Evolutionary conservation across 2,888 invertebrate species (phyloP), one percentile per base, ranked within the genome.

Genomic region (Sphecodes monilicornis): DNA sequence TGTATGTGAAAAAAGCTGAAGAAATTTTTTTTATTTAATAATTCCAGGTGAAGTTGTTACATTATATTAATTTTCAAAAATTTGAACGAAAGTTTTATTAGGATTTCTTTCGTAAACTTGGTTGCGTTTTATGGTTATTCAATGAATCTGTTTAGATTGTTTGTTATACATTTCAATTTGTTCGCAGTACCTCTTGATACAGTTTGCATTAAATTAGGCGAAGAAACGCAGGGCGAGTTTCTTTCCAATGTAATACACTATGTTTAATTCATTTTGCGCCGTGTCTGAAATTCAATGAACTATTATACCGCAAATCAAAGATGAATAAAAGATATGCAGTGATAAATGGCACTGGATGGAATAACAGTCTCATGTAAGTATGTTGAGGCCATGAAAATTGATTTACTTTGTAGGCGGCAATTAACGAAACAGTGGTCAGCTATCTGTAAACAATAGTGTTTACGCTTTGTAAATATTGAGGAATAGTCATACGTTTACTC

Each of bases 241-340:
- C 64, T 64, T 32, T 64, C 32, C 64, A 16, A 16, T 32, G 64
- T 16, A 64, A 64, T 64, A 32, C 64, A 32, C 8, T 11, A 64
- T 64, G 64, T 64, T 64, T 64, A 64, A 64, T 64, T 64, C 64
- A 64, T 64, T 32, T 18, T 18, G 32, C 64, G 57, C 57, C 57
- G 64, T 64, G 64, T 32, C 32, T 64, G 64, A 64, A 64, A 64
- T 32, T 64, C 64, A 64, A 64, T 64, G 64, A 64, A 64, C 64
- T 16, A 64, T 64, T 64, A 64, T 32, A 8, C 6, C 64, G 32
- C 18, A 32, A 32, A 64, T 64, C 64, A 29, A 32, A 32, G 64
- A 29, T 64, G 64, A 64, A 64, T 64, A 32, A 64, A 32, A 64
- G 64, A 32, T 64, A 64, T 32, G 3, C 8, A 32, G 32, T 60